A percentile compares a stretch with the other conserved stretches of the same genome.
These are phyloP conservation scores for Parapristionchus giblindavisi DNA, from an alignment of 2,888 invertebrate species.

Conservation along the genomic window DNA sequence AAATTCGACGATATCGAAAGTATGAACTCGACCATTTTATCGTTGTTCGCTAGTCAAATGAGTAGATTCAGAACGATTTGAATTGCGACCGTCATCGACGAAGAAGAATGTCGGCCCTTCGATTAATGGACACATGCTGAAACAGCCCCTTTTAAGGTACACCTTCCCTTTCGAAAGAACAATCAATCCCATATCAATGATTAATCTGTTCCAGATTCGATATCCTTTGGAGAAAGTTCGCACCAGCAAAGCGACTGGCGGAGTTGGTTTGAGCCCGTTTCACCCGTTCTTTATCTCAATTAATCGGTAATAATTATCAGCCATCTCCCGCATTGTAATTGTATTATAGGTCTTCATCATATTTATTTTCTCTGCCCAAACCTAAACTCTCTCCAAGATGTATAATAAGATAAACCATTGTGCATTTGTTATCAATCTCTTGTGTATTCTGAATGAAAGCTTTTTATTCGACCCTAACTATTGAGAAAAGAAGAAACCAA, in stretches of 20 bases:
- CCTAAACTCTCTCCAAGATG: too few relatives aligned
- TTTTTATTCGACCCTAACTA: too few relatives aligned
- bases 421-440: too few relatives aligned
- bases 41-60: too few relatives aligned
- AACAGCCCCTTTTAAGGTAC: constrained; percentile 44
- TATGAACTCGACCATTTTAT: too few relatives aligned
- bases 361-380: too few relatives aligned
- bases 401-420: too few relatives aligned
- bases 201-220: constrained; percentile 40
- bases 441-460: too few relatives aligned
- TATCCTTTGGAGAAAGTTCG: constrained; percentile 45
- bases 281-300: background rate
- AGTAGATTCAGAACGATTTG: constrained; percentile 36
- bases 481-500: too few relatives aligned
- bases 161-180: background rate
- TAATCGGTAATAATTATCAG: background rate
- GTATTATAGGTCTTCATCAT: background rate
- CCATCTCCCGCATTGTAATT: background rate
- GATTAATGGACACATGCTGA: constrained; percentile 47
- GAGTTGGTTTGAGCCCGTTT: background rate
- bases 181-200: background rate
- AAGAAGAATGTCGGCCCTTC: constrained; percentile 32
- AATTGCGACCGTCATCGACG: constrained; percentile 2
- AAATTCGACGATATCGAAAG: background rate
- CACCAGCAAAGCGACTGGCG: constrained; percentile 1